Conservation (phyloP, 2,113 vertebrate genomes). For the Varanus komodoensis region DNA sequence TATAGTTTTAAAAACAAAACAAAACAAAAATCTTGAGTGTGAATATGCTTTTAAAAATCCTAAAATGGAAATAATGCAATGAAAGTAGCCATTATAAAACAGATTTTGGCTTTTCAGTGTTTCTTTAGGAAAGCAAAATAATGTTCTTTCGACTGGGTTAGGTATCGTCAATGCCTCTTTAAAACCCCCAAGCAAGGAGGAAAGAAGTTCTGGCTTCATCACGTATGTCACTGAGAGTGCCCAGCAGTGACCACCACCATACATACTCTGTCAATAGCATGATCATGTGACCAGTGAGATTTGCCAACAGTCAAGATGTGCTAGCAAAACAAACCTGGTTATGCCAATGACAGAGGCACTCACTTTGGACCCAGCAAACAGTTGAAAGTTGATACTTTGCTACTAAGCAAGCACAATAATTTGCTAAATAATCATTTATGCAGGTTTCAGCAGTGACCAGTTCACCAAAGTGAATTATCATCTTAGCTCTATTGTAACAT, state of each 20-base stretch:
- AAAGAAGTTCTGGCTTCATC: not conserved
- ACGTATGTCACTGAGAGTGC: not conserved
- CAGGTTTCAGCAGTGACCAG: constrained; percentile 9
- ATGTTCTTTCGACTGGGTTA: too few relatives aligned
- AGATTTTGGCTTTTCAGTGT: not conserved
- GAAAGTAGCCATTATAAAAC: not conserved
- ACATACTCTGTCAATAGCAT: not conserved
- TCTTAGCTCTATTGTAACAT: not conserved
- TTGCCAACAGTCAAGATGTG: not conserved
- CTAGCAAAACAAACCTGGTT: not conserved
- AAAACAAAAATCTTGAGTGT: not conserved
- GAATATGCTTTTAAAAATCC: not conserved
- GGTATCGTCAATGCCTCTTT: not conserved
- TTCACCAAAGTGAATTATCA: constrained; percentile 3
- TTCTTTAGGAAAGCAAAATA: not conserved
- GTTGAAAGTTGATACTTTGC: not conserved
- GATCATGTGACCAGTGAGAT: not conserved
- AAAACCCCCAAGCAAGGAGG: not conserved
- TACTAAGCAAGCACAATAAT: too few relatives aligned
- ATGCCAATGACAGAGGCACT: not conserved
- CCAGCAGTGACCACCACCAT: not conserved
- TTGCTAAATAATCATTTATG: not conserved
- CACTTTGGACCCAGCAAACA: not conserved
- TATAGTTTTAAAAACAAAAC: not conserved
- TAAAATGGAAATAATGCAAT: not conserved